These are phyloP conservation scores for Eulacestoma nigropectus DNA, from an alignment of 2,113 vertebrate species.

Conservation along the genomic window DNA sequence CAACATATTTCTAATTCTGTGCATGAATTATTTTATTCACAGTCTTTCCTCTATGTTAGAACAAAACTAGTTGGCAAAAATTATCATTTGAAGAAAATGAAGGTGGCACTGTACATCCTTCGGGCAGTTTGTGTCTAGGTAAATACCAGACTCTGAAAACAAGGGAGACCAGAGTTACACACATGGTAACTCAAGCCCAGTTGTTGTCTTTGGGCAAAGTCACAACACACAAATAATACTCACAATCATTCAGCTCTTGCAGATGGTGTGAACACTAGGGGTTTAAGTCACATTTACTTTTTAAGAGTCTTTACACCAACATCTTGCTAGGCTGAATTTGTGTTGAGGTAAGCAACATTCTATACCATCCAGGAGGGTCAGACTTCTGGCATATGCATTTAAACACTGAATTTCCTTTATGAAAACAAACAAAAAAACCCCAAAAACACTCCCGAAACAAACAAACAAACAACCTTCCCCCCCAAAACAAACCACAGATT, in stretches of 20 bases:
- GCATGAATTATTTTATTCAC: not conserved
- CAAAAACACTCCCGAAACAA: not conserved
- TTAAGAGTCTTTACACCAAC: not conserved
- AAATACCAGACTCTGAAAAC: not conserved
- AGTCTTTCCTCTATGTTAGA: not conserved
- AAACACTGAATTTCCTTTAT: not conserved
- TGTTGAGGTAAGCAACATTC: not conserved
- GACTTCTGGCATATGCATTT: not conserved
- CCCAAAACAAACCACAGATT: fast-evolving
- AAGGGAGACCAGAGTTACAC: not conserved
- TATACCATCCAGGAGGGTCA: not conserved
- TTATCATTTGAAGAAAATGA: not conserved
- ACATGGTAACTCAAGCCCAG: not conserved
- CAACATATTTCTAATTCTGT: not conserved
- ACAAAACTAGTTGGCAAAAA: not conserved
- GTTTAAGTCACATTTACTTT: not conserved
- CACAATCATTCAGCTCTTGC: not conserved
- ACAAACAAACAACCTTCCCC: fast-evolving
- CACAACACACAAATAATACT: not conserved
- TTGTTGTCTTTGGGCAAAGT: not conserved
- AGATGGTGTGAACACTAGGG: not conserved
- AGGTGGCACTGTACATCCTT: not conserved
- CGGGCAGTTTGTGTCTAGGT: not conserved
- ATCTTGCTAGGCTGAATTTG: not conserved
- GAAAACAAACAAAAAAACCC: fast-evolving